Percentiles rank a stretch among this genome's conserved stretches.
Conservation (phyloP, 2,113 vertebrate genomes). For the Paratilapia polleni region DNA sequence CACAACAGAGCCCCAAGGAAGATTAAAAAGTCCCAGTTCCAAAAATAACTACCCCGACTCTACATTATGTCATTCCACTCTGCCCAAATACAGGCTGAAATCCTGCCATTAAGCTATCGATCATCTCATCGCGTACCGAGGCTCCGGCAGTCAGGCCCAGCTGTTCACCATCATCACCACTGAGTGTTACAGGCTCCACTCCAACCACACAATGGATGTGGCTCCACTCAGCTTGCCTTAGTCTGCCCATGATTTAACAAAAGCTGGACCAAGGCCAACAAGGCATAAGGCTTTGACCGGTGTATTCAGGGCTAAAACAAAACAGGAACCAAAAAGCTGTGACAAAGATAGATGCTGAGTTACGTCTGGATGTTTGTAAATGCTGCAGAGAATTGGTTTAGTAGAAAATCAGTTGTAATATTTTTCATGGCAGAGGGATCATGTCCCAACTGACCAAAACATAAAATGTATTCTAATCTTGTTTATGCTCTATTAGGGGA, state of each 20-base stretch:
- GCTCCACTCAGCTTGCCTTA: constrained; percentile 21
- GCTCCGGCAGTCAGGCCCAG: constrained; percentile 30
- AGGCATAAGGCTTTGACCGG: not conserved
- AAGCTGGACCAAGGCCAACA: constrained; percentile 22
- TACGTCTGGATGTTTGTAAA: constrained; percentile 1
- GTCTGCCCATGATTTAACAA: constrained; percentile 19
- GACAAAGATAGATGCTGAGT: not conserved
- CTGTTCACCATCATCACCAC: constrained; percentile 55
- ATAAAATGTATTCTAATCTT: constrained; percentile 36
- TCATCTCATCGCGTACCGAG: constrained; percentile 24
- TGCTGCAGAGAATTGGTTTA: not conserved
- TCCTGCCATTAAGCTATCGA: constrained; percentile 39
- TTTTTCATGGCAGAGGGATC: not conserved
- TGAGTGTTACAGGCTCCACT: constrained; percentile 42
- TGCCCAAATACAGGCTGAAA: constrained; percentile 35
- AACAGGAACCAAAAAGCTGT: not conserved
- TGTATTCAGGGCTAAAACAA: not conserved
- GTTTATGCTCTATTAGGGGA: constrained; percentile 18
- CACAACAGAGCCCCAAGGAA: not conserved
- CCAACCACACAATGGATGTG: constrained; percentile 38
- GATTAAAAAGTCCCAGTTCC: constrained; percentile 4
- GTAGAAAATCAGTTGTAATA: not conserved
- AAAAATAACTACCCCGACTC: constrained; percentile 37
- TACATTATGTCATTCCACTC: constrained; percentile 4
- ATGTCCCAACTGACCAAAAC: constrained; percentile 21